Evolutionary conservation across 1,140 invertebrate species (phyloP).

Genomic region (Drosophila pseudoobscura): DNA sequence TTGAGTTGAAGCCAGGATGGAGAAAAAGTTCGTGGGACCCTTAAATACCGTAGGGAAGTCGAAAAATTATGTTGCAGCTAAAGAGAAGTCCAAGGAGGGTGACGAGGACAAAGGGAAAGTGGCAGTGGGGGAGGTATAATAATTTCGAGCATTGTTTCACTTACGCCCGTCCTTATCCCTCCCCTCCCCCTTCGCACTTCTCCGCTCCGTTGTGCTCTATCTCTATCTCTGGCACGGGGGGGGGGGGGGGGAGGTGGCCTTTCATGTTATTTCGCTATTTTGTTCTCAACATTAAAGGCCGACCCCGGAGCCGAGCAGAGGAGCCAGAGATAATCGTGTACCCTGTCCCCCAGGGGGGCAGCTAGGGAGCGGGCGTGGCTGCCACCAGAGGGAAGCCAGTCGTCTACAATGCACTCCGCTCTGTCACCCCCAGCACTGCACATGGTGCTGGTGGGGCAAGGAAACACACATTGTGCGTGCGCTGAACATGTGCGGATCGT

Average conservation of each 20-base stretch:
- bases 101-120: background rate
- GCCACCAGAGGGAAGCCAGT: background rate
- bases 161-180: background rate
- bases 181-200: no score
- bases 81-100: background rate
- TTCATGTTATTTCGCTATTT: conserved; percentile 46
- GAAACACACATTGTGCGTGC: conserved; percentile 22
- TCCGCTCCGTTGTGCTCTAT: no score
- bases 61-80: conserved; percentile 14
- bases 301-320: conserved; percentile 7
- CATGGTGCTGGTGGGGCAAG: conserved; percentile 8
- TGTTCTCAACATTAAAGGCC: conserved; percentile 45
- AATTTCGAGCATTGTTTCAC: conserved; percentile 36
- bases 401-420: conserved; percentile 24
- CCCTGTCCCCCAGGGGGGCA: background rate
- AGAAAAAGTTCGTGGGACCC: background rate
- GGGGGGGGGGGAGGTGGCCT: background rate
- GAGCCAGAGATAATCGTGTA: conserved; percentile 41
- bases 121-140: conserved; percentile 12
- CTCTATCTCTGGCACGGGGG: background rate
- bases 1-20: no score
- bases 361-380: background rate
- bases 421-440: conserved; percentile 1
- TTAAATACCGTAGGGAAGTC: background rate
- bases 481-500: conserved; percentile 50